phyloP scores from a whole-genome alignment of 2,888 invertebrate genomes.

The Scaptomyza tumidula region DNA sequence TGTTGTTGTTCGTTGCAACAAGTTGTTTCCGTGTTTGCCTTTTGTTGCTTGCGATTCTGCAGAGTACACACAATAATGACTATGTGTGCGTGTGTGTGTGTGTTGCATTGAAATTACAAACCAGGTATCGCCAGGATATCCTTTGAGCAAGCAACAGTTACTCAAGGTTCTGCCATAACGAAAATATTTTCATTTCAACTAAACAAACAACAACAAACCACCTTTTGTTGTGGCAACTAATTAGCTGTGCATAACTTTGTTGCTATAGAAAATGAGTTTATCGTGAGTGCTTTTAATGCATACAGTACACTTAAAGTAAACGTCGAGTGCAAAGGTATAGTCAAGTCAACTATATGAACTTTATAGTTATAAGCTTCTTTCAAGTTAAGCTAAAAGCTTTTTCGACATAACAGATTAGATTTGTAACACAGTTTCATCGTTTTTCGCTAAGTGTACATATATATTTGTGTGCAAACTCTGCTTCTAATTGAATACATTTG shows the following conservation, averaged over 20 bases:
- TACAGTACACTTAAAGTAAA: not conserved
- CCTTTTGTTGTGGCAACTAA: slow-evolving; percentile 37
- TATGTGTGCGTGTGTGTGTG: slow-evolving; percentile 9
- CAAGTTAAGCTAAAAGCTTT: no score
- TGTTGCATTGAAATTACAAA: slow-evolving; percentile 47
- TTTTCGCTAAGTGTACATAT: not conserved
- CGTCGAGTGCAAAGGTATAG: not conserved
- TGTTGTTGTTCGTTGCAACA: slow-evolving; percentile 64
- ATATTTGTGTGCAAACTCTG: not conserved
- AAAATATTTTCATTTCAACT: slow-evolving; percentile 8
- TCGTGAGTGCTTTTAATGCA: slow-evolving; percentile 28
- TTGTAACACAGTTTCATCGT: no score
- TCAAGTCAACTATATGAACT: not conserved
- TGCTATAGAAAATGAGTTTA: slow-evolving; percentile 36
- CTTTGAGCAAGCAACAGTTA: slow-evolving; percentile 41
- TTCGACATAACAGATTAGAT: no score
- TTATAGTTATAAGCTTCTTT: no score
- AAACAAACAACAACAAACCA: not conserved
- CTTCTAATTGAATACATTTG: slow-evolving; percentile 7
- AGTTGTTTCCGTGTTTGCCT: slow-evolving; percentile 76
- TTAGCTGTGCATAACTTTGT: slow-evolving; percentile 60
- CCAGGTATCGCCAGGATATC: slow-evolving; percentile 60
- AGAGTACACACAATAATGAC: slow-evolving; percentile 26
- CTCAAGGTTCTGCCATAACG: slow-evolving; percentile 18
- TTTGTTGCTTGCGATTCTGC: slow-evolving; percentile 63